These are phyloP conservation scores for Podotricha telesiphe DNA, from an alignment of 2,888 invertebrate species.

Conservation along the genomic window DNA sequence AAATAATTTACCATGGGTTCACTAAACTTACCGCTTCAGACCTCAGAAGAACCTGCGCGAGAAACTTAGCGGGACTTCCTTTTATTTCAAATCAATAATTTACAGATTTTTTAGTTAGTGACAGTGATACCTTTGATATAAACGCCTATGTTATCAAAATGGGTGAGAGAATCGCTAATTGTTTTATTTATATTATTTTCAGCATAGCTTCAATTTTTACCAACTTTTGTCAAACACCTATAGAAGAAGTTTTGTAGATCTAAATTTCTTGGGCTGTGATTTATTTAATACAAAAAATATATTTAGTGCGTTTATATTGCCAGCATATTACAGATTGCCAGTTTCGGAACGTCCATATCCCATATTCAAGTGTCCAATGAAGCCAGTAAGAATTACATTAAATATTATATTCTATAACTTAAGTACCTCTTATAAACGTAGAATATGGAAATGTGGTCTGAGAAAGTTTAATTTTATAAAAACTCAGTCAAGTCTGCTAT, in stretches of 20 bases:
- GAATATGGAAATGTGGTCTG: neutral
- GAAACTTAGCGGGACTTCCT: too few species aligned
- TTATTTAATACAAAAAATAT: neutral
- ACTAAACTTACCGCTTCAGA: too few species aligned
- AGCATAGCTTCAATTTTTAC: neutral
- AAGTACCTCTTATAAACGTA: neutral
- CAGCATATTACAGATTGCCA: neutral
- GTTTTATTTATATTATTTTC: neutral
- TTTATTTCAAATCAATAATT: too few species aligned
- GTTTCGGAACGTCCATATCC: neutral
- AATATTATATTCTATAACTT: neutral
- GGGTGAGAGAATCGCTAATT: neutral
- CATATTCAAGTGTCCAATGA: neutral
- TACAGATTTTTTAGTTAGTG: too few species aligned
- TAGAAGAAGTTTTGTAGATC: neutral
- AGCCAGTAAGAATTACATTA: neutral
- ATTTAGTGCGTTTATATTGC: neutral
- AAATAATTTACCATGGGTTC: too few species aligned
- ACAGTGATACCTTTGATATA: too few species aligned
- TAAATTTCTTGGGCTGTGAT: neutral
- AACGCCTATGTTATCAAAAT: neutral
- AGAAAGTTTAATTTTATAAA: neutral
- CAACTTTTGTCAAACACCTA: constrained; percentile 7
- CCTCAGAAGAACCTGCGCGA: too few species aligned
- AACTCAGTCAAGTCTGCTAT: too few species aligned